Percentiles rank a stretch among this genome's conserved stretches.
phyloP scores from a whole-genome alignment of 1,140 invertebrate species.

The Euschistus heros region DNA sequence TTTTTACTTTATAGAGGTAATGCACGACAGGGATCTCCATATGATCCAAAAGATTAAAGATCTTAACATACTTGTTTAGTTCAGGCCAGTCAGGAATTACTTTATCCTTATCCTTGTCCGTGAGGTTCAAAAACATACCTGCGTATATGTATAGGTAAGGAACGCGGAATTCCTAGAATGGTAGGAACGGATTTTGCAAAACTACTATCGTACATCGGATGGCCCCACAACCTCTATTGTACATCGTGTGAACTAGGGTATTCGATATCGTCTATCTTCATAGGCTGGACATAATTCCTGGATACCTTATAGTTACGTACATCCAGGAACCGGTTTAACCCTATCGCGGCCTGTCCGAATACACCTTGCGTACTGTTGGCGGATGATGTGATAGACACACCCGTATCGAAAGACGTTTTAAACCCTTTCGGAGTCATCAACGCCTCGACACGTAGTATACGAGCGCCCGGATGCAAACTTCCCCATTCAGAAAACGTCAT shows the following conservation, averaged over 20 bases:
- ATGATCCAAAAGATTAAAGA: slow-evolving; percentile 12
- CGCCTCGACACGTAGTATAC: too few species aligned
- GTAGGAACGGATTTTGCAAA: too few species aligned
- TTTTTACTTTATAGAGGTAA: slow-evolving; percentile 10
- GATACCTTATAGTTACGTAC: not conserved
- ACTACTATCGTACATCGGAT: not conserved
- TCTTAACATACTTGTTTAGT: slow-evolving; percentile 6
- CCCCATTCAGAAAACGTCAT: too few species aligned
- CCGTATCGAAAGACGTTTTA: too few species aligned
- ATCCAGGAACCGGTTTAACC: not conserved
- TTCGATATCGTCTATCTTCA: not conserved
- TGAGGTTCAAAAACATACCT: not conserved
- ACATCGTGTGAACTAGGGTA: not conserved
- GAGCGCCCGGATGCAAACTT: too few species aligned
- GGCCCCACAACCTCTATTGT: not conserved
- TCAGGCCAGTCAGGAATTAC: not conserved
- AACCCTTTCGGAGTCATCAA: too few species aligned
- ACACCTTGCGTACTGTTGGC: too few species aligned
- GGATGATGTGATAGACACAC: too few species aligned
- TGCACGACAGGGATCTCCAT: slow-evolving; percentile 4
- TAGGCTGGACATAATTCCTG: not conserved
- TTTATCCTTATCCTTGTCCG: not conserved
- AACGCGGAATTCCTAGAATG: slow-evolving; percentile 3
- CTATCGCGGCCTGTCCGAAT: not conserved
- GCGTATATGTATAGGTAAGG: too few species aligned